phyloP scores from a whole-genome alignment of 2,797 vertebrate genomes.

The Urosaurus nigricauda region DNA sequence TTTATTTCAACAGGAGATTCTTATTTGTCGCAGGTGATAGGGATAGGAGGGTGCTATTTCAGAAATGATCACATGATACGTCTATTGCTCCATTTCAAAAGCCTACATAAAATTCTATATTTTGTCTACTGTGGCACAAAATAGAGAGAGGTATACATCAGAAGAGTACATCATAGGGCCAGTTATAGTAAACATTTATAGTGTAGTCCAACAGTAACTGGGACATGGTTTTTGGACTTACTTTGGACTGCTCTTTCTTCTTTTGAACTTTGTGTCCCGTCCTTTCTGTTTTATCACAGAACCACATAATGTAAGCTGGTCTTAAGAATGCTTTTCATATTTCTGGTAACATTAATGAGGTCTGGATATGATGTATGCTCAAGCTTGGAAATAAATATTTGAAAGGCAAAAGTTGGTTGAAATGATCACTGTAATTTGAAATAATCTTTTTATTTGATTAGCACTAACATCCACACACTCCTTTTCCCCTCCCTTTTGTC shows the following conservation, averaged over 20 bases:
- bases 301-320: background rate
- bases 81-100: background rate
- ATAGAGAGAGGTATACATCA: too few relatives aligned
- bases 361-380: background rate
- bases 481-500: too few relatives aligned
- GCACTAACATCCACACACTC: too few relatives aligned
- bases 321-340: too few relatives aligned
- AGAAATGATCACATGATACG: background rate
- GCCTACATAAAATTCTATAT: background rate
- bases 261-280: background rate
- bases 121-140: background rate
- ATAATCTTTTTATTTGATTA: background rate
- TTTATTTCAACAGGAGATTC: background rate
- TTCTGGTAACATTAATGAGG: background rate
- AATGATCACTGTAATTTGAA: background rate
- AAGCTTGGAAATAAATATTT: background rate
- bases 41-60: background rate
- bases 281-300: background rate
- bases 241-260: background rate
- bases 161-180: too few relatives aligned
- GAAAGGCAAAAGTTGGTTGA: background rate
- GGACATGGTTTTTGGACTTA: background rate
- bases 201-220: background rate
- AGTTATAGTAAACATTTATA: background rate
- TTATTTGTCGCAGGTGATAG: background rate